Base-by-base conservation (phyloP, 2,888 invertebrate genomes). In the Tetragonula carbonaria region DNA sequence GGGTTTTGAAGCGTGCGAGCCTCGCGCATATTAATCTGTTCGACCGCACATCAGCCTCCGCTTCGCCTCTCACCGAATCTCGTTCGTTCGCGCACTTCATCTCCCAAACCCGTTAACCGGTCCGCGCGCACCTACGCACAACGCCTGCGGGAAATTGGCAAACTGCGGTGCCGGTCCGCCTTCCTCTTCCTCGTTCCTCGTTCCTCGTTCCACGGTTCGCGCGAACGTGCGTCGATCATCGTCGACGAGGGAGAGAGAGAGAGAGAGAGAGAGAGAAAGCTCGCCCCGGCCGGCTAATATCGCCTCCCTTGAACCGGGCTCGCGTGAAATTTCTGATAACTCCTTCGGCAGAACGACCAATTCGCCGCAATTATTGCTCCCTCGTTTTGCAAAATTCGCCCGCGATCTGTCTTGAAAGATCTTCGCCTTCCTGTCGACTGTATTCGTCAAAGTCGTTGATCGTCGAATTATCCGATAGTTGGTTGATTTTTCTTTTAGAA, bases 21-120 rank as follows among this genome's bases (percentile, higher is more conserved):
- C 92, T 92, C 91, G 91, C 92, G 94, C 94, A 94, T 94, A 94
- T 94, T 94, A 94, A 94, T 94, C 93, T 92, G 92, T 92, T 91
- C 92, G 91, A 93, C 93, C 93, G 93, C 94, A 94, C 94, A 93
- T 93, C 94, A 92, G 91, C 92, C 90, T 91, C 91, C 88, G 90
- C 91, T 91, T 91, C 90, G 90, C 92, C 92, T 92, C 92, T 88
- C 91, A 85, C 90, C 83, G 80, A 84, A 86, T 87, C 90, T 88
- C 88, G 87, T 86, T 87, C 87, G 84, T 86, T 88, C 84, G 85
- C 80, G 85, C 82, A 85, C 85, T 90, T 90, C 89, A 85, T 86
- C 88, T 90, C 83, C 80, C 83, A 83, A 45, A 87, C 77, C 87
- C 85, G 89, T 85, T 88, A 82, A 89, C 87, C 88, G 88, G 77